Percentiles rank a stretch among this genome's conserved stretches.
Evolutionary conservation across 2,888 invertebrate genomes (phyloP).

Genomic region (Diarsia brunnea): DNA sequence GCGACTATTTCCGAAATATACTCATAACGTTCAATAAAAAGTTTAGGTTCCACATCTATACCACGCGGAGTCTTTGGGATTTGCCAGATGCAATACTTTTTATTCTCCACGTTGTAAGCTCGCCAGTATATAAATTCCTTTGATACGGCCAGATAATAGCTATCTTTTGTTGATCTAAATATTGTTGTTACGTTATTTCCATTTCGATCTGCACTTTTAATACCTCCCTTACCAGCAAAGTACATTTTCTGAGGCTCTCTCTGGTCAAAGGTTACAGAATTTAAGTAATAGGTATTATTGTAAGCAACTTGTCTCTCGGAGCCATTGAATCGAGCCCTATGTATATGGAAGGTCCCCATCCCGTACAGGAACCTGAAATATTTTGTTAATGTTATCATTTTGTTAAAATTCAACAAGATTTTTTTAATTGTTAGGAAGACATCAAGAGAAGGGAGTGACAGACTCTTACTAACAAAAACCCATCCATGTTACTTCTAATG

Average conservation of each 20-base stretch:
- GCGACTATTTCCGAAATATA: background rate
- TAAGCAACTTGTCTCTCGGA: background rate
- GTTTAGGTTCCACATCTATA: background rate
- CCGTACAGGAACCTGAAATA: background rate
- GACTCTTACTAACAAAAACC: no score
- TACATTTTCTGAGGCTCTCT: background rate
- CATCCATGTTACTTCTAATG: no score
- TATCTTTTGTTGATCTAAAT: background rate
- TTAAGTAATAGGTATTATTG: background rate
- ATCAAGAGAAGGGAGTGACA: no score
- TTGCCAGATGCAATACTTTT: background rate
- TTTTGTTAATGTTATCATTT: background rate
- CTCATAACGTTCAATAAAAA: background rate
- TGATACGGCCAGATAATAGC: background rate
- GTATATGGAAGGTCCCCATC: no score
- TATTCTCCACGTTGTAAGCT: no score
- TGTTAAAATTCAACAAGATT: background rate
- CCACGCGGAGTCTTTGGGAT: background rate
- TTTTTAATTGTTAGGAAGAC: no score
- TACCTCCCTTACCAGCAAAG: background rate
- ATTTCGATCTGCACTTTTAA: constrained; percentile 4
- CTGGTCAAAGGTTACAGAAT: background rate
- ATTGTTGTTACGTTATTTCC: background rate
- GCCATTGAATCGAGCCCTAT: background rate
- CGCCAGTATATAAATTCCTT: background rate